Base-by-base conservation (phyloP, 2,113 vertebrate genomes). In the Corynorhinus townsendii region DNA sequence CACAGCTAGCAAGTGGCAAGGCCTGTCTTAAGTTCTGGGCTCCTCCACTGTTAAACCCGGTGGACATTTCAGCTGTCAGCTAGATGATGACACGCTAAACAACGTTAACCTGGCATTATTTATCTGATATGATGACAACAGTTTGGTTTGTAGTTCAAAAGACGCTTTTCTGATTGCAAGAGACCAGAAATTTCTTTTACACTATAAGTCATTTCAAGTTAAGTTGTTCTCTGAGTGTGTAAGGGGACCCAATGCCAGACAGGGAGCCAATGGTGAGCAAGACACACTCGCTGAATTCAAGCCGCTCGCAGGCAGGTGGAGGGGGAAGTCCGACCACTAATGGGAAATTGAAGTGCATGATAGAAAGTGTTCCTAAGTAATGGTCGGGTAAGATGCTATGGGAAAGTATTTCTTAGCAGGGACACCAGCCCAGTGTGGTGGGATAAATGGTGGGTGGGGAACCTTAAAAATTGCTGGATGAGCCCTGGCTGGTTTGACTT, bases 31-130 rank as follows among this genome's bases (percentile, higher is more conserved):
- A 90, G 64, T 69, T 35, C 19, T 33, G 54, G 49, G 35, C 14
- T 59, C 16, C 16, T 40, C 15, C n/a, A 9, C n/a, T 30, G 66
- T 38, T n/a, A 56, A 88, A 22, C 7, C 30, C 56, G 22, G 28
- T 3, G 12, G n/a, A 6, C 1, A 0, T 52, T 59, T 16, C 24
- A 35, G 38, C 40, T 17, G 2, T 5, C 38, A 68, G 5, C n/a
- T 43, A 14, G 11, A 11, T 1, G 26, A 71, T 2, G 45, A 11
- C 2, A 30, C 11, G 11, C 22, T 7, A 11, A 43, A 47, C 12
- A 38, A 38, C 3, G 17, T 24, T 54, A 38, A 22, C 33, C 19
- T 79, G 12, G 12, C 16, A 33, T 10, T 33, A 7, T 43, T 66
- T 33, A n/a, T 62, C 14, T 62, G 30, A 54, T 38, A 3, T 3